phyloP scores from a whole-genome alignment of 2,797 vertebrate genomes.

The Anabas testudineus region DNA sequence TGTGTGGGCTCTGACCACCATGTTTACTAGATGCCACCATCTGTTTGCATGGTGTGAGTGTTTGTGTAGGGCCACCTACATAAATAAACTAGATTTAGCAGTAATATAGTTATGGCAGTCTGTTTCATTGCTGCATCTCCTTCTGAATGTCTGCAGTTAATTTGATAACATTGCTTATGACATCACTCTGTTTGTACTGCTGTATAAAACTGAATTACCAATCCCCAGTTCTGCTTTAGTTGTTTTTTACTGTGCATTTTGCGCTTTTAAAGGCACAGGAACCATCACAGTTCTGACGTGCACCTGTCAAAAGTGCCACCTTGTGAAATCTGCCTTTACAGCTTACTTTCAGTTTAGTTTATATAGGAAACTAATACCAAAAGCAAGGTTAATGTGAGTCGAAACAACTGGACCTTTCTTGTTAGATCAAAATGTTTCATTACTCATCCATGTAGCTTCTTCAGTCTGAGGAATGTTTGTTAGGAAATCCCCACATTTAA shows the following conservation, averaged over 20 bases:
- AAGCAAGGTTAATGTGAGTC: too few relatives aligned
- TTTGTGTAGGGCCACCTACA: conserved; percentile 73
- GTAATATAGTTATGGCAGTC: conserved; percentile 79
- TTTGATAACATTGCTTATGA: conserved; percentile 67
- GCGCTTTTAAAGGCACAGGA: conserved; percentile 2
- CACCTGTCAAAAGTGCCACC: conserved; percentile 12
- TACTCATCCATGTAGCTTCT: too few relatives aligned
- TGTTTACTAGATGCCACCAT: conserved; percentile 69
- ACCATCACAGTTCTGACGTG: conserved; percentile 4
- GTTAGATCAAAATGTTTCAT: too few relatives aligned
- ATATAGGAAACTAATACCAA: too few relatives aligned
- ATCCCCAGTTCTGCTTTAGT: background rate
- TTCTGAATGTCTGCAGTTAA: conserved; percentile 71
- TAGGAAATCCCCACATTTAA: too few relatives aligned
- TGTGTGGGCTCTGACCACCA: conserved; percentile 33
- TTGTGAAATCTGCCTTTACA: conserved; percentile 12
- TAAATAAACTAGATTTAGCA: conserved; percentile 77
- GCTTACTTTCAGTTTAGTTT: background rate
- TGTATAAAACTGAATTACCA: conserved; percentile 23
- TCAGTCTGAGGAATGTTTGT: too few relatives aligned
- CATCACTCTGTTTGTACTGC: conserved; percentile 52
- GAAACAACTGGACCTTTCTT: too few relatives aligned
- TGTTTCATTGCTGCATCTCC: conserved; percentile 77
- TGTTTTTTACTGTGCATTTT: background rate
- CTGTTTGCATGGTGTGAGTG: conserved; percentile 64